Base-by-base conservation (phyloP, 2,113 vertebrate genomes). In the Indicator indicator region DNA sequence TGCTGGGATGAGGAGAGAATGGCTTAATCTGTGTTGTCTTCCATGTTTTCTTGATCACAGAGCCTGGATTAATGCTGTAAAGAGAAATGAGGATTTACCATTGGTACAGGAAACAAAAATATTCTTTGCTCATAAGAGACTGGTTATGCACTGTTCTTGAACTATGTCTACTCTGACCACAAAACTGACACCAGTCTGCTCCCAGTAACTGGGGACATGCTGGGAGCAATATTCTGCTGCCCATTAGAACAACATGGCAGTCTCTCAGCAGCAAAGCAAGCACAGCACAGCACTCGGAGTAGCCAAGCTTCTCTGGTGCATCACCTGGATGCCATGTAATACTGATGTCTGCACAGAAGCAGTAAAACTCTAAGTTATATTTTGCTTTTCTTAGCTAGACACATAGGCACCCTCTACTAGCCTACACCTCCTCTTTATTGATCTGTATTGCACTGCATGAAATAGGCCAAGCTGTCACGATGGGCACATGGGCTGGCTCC, bases 371-470 rank as follows among this genome's bases (percentile, higher is more conserved):
- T n/a, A 71, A 92, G 79, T 93, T 91, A 40, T 69, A 12, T 77
- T 86, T 77, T 86, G 83, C 84, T 95, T 92, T 81, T 56, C 78
- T 64, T 59, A 85, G 86, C 81, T 83, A 97, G 97, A 94, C 96
- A 93, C 69, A 46, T 30, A 90, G 96, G 91, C 96, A 96, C 95
- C 89, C 2, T 79, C 81, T 68, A 23, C 71, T 71, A 24, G 21
- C 9, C 36, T 5, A 0, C 3, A 28, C 67, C 70, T 77, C 84
- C 90, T 71, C 93, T 79, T 62, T 89, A 92, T 92, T 95, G 97
- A 94, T 97, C 86, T 60, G 5, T 26, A 2, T 77, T 79, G 72
- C 87, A 65, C 78, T 79, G 79, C 86, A 67, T 96, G 95, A 88
- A 95, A 95, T 8, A 76, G 93, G 96, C 59, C 85, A 65, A 60